Percentiles rank a stretch among this genome's conserved stretches.
Evolutionary conservation across 1,140 invertebrate species (phyloP).

Genomic region (Mamestra configurata): DNA sequence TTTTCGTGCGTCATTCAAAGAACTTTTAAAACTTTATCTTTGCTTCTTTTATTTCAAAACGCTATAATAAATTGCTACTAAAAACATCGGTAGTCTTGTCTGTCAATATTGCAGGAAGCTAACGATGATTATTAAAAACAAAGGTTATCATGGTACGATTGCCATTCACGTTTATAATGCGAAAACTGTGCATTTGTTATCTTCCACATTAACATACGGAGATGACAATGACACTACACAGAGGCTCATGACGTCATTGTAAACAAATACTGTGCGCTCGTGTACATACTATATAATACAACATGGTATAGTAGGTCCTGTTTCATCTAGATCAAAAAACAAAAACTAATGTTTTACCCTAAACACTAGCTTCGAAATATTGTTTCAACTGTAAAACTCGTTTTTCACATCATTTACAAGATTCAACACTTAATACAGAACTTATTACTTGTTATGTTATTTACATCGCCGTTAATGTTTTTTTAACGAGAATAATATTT

Average conservation of each 20-base stretch:
- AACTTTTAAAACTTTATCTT: not conserved
- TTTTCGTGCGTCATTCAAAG: not conserved
- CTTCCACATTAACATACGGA: not conserved
- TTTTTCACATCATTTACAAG: too few species aligned
- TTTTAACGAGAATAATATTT: not conserved
- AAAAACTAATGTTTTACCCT: too few species aligned
- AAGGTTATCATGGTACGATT: slow-evolving; percentile 10
- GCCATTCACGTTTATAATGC: not conserved
- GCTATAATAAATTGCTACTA: not conserved
- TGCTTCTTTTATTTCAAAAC: not conserved
- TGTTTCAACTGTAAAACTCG: too few species aligned
- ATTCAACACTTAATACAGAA: too few species aligned
- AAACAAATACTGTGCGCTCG: not conserved
- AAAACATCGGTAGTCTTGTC: not conserved
- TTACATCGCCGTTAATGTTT: too few species aligned
- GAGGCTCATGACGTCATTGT: not conserved
- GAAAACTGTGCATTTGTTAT: slow-evolving; percentile 22
- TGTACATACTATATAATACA: not conserved
- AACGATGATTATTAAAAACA: not conserved
- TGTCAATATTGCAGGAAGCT: slow-evolving; percentile 3
- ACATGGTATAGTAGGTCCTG: not conserved
- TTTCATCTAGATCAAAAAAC: not conserved
- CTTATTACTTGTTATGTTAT: too few species aligned
- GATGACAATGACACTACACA: slow-evolving; percentile 29
- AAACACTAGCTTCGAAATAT: too few species aligned